These are phyloP conservation scores for Nyctibius grandis DNA, from an alignment of 2,797 vertebrate species.

Conservation along the genomic window DNA sequence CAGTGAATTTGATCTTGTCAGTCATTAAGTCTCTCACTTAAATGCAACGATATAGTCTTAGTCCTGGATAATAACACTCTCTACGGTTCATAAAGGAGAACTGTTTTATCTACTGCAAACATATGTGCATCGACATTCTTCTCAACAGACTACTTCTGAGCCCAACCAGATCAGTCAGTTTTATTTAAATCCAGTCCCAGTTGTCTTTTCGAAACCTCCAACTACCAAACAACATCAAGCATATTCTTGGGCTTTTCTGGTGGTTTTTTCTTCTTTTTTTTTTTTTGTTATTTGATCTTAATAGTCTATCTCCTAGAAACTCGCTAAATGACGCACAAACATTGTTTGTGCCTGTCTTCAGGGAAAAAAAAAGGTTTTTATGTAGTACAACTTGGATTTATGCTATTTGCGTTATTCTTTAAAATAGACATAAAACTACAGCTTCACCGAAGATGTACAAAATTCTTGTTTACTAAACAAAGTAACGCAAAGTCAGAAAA, in stretches of 20 bases:
- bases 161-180: neutral
- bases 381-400: neutral
- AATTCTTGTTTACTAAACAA: neutral
- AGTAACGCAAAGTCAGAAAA: neutral
- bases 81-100: neutral
- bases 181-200: neutral
- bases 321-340: neutral
- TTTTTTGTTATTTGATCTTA: neutral
- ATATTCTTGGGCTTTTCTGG: neutral
- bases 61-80: neutral
- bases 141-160: conserved; percentile 9
- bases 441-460: neutral
- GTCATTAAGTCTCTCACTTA: neutral
- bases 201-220: neutral
- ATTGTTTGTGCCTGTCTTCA: neutral
- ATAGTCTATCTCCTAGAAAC: conserved; percentile 3
- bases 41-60: neutral
- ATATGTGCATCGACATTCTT: conserved; percentile 21
- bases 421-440: neutral
- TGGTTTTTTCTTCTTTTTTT: neutral
- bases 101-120: conserved; percentile 33
- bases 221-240: neutral
- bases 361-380: neutral
- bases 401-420: neutral
- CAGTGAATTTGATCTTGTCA: conserved; percentile 4